phyloP scores from a whole-genome alignment of 2,113 vertebrate species.

The Dasyprocta punctata region DNA sequence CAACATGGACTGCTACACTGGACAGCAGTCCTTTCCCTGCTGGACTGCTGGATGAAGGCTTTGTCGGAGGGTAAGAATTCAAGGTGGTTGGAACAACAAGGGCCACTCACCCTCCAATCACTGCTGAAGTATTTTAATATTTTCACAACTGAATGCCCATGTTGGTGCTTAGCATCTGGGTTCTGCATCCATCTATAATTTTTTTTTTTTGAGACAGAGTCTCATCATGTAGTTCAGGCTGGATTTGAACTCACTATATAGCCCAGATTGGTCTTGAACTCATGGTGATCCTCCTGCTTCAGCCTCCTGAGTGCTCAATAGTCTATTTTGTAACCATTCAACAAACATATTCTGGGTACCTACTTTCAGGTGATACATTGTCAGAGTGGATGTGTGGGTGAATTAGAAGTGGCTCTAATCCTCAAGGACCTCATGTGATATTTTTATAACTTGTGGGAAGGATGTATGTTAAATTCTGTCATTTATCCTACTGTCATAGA shows the following conservation, averaged over 20 bases:
- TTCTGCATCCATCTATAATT: not conserved
- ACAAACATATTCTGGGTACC: not conserved
- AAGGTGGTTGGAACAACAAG: not conserved
- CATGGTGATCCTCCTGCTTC: no score
- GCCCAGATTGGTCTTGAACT: no score
- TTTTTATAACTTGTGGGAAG: conserved; percentile 28
- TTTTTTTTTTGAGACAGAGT: no score
- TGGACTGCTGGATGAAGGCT: not conserved
- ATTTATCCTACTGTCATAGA: conserved; percentile 8
- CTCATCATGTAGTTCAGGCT: no score
- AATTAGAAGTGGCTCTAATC: not conserved
- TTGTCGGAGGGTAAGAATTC: not conserved
- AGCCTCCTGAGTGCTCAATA: no score
- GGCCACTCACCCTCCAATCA: not conserved
- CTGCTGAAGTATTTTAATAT: not conserved
- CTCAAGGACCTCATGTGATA: not conserved
- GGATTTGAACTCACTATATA: no score
- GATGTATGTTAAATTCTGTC: not conserved
- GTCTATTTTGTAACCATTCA: not conserved
- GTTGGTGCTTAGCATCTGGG: not conserved
- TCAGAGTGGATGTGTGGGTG: not conserved
- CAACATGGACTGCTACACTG: not conserved
- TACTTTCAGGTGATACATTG: not conserved
- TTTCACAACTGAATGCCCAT: not conserved
- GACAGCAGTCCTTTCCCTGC: not conserved